Evolutionary conservation across 2,797 vertebrate genomes (phyloP).

Genomic region (Pempheris klunzingeri): DNA sequence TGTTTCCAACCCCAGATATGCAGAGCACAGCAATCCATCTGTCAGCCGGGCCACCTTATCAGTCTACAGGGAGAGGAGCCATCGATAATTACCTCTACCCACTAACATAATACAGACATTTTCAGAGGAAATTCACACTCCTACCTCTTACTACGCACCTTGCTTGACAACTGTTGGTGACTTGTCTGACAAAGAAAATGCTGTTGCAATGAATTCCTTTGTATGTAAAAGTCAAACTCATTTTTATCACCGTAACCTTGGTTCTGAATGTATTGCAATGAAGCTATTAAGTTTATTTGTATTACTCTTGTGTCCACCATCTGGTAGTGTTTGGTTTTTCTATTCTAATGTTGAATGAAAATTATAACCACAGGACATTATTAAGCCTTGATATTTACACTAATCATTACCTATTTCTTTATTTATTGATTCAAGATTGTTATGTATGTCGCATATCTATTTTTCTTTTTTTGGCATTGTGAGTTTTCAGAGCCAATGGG

Average conservation of each 20-base stretch:
- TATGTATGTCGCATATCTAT: neutral
- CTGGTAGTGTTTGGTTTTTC: neutral
- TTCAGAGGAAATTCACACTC: slow-evolving; percentile 70
- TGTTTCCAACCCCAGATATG: slow-evolving; percentile 80
- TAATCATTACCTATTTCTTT: neutral
- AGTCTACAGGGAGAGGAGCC: slow-evolving; percentile 69
- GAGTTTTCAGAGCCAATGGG: slow-evolving; percentile 45
- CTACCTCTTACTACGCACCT: slow-evolving; percentile 31
- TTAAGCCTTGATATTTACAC: neutral
- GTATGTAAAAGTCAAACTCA: slow-evolving; percentile 39
- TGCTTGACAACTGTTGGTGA: slow-evolving; percentile 60
- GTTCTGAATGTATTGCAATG: slow-evolving; percentile 1
- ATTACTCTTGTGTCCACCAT: slow-evolving; percentile 1
- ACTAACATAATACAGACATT: slow-evolving; percentile 75
- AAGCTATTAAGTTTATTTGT: slow-evolving; percentile 12
- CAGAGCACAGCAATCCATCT: slow-evolving; percentile 84
- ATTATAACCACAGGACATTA: too few species aligned
- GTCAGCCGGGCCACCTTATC: slow-evolving; percentile 78
- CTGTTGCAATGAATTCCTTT: slow-evolving; percentile 61
- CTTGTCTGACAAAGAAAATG: slow-evolving; percentile 61
- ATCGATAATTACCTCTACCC: slow-evolving; percentile 80
- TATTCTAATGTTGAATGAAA: neutral
- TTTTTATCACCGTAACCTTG: slow-evolving; percentile 12
- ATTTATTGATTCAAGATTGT: neutral
- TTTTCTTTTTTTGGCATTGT: slow-evolving; percentile 10